Evolutionary conservation across 1,140 invertebrate genomes (phyloP), one percentile per base, ranked within the genome.

Genomic region (Parasteatoda tepidariorum): DNA sequence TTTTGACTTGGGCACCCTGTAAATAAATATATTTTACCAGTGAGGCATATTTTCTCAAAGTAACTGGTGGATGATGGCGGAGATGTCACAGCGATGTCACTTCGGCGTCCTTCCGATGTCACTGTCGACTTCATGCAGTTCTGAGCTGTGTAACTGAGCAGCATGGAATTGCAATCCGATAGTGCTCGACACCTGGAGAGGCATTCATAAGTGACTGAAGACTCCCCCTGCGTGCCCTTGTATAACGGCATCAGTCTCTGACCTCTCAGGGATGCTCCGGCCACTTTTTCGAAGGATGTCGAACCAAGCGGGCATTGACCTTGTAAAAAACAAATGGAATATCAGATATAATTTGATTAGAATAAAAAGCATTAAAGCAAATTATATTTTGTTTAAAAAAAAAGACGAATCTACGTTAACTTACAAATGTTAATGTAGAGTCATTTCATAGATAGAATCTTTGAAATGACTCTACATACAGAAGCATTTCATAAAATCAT

Each of bases 41-140:
- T 22, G 15, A 86, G 31, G 33, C 86, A 86, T 18, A 86, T 86
- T 55, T 88, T 88, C 34, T 88, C 87, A 31, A 86, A 88, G 48
- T 86, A 87, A 57, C 73, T 84, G 3, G 86, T 86, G 9, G 83
- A 67, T n/a, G 87, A 86, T 15, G 74, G 61, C 3, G 85, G 71
- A 1, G 59, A 75, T 11, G 55, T 38, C 31, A 59, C 48, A 38
- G 28, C 28, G n/a, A 78, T 28, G 30, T 64, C 61, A 18, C 15
- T 57, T 18, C 55, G 26, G 15, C 55, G 30, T 26, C 66, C 68
- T 54, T 79, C 74, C 3, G 71, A 75, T 5, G 62, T 68, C 18
- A 24, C 15, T 2, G 33, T 24, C 5, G 71, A 78, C 18, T 67
- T 71, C 70, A 71, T 70, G 68, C 86, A 87, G 41, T 83, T 59